Evolutionary conservation across 2,888 invertebrate genomes (phyloP), one percentile per base, ranked within the genome.

Genomic region (Pegoplata infirma): DNA sequence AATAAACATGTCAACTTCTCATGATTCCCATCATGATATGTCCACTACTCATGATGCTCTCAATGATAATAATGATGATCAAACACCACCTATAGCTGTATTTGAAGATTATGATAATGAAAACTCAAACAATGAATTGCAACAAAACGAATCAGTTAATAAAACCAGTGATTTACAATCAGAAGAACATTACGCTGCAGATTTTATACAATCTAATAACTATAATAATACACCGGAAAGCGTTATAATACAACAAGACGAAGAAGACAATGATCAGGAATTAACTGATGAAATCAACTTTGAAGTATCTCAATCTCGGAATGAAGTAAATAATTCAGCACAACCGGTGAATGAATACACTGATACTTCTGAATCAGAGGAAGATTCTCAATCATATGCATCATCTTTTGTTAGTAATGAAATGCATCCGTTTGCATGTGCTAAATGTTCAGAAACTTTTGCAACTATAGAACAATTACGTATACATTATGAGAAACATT

Each of bases 361-460:
- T n/a, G n/a, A 5, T 40, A 40, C 36, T 7, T 17, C 28, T 19
- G 61, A 49, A 5, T 40, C 16, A 0, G 44, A 55, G 14, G 36
- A 47, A 40, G 16, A 28, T 8, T 1, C n/a, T 47, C 2, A 47
- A 5, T 10, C 19, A 2, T 6, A 19, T 47, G n/a, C n/a, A 17
- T 19, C 19, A 47, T 3, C 17, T 49, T 12, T 21, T 23, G 3
- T 23, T 4, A 12, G 5, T n/a, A 23, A 51, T 4, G 56, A 40
- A 7, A 6, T 40, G 19, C 36, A 3, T n/a, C 16, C 36, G 12
- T 76, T 81, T 67, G 63, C 64, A 12, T 87, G 86, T 68, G 85
- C 87, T 3, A 83, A 84, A 63, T 86, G 87, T 46, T 71, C 82
- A 3, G 28, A 78, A 8, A 82, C 74, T 0, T 85, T 87, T 61